Evolutionary conservation across 2,113 vertebrate genomes (phyloP).

Genomic region (Pluvianellus socialis): DNA sequence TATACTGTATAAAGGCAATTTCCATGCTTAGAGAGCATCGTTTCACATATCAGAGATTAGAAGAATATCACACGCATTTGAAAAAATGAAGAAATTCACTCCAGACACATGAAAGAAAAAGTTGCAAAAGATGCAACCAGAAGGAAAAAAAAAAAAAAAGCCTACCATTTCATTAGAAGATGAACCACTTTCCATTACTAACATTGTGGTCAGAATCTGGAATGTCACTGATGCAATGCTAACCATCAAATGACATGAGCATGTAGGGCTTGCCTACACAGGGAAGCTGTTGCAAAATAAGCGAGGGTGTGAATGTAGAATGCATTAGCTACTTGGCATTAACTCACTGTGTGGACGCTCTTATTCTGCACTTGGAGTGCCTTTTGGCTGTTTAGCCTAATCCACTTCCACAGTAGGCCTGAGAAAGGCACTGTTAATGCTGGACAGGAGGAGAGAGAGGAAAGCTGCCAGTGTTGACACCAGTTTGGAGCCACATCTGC

Average conservation of each 20-base stretch:
- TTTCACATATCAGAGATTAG: background rate
- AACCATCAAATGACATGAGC: slow-evolving; percentile 69
- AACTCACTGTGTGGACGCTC: background rate
- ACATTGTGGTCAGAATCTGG: slow-evolving; percentile 65
- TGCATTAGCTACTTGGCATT: slow-evolving; percentile 36
- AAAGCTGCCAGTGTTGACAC: background rate
- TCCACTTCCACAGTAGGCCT: background rate
- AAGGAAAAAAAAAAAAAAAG: background rate
- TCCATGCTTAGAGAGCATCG: background rate
- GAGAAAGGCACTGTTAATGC: background rate
- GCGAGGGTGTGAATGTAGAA: slow-evolving; percentile 52
- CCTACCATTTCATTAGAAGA: slow-evolving; percentile 53
- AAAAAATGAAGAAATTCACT: slow-evolving; percentile 26
- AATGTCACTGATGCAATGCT: slow-evolving; percentile 68
- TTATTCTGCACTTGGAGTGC: background rate
- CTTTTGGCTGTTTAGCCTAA: slow-evolving; percentile 28
- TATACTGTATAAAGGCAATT: background rate
- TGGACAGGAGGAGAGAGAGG: background rate
- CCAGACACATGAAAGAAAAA: slow-evolving; percentile 47
- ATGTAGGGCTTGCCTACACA: slow-evolving; percentile 62
- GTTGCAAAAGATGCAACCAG: slow-evolving; percentile 46
- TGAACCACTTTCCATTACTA: slow-evolving; percentile 71
- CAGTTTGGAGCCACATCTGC: background rate
- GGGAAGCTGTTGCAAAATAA: slow-evolving; percentile 66
- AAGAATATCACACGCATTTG: background rate